Percentiles rank a stretch among this genome's conserved stretches.
Evolutionary conservation across 2,113 vertebrate genomes (phyloP).

Genomic region (Atherinomorus stipes): DNA sequence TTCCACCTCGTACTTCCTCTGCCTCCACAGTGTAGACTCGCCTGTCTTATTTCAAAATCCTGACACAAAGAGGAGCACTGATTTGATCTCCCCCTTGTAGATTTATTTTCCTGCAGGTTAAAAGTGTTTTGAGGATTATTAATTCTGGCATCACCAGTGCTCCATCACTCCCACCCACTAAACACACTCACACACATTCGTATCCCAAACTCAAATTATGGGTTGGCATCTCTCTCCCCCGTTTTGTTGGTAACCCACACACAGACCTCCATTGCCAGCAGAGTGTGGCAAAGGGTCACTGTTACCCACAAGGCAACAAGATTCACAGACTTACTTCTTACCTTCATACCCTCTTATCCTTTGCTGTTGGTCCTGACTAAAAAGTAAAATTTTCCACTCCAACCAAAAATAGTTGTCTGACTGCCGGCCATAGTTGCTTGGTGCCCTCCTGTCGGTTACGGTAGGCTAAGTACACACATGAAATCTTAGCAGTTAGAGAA

Average conservation of each 20-base stretch:
- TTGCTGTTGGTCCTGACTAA: conserved; percentile 50
- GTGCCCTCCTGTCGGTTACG: conserved; percentile 70
- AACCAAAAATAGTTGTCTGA: conserved; percentile 74
- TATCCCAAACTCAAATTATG: conserved; percentile 60
- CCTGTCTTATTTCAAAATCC: conserved; percentile 2
- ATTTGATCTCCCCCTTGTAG: not conserved
- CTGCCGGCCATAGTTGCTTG: conserved; percentile 47
- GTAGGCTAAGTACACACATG: conserved; percentile 50
- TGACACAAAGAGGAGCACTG: conserved; percentile 4
- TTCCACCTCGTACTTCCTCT: conserved; percentile 14
- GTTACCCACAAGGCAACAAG: conserved; percentile 63
- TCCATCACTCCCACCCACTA: conserved; percentile 45
- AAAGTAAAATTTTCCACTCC: conserved; percentile 73
- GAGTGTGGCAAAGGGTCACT: conserved; percentile 73
- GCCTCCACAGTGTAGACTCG: conserved; percentile 7
- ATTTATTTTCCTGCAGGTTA: conserved; percentile 1
- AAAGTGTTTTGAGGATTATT: conserved; percentile 40
- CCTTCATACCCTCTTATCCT: conserved; percentile 52
- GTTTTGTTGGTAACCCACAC: conserved; percentile 78
- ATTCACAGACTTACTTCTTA: conserved; percentile 65
- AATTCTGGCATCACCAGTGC: conserved; percentile 35
- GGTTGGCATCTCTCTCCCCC: conserved; percentile 62
- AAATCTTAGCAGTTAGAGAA: conserved; percentile 55
- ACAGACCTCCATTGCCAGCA: conserved; percentile 64
- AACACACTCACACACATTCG: conserved; percentile 43